Evolutionary conservation across 2,113 vertebrate species (phyloP), one percentile per base, ranked within the genome.

Genomic region (Onychostoma macrolepis): DNA sequence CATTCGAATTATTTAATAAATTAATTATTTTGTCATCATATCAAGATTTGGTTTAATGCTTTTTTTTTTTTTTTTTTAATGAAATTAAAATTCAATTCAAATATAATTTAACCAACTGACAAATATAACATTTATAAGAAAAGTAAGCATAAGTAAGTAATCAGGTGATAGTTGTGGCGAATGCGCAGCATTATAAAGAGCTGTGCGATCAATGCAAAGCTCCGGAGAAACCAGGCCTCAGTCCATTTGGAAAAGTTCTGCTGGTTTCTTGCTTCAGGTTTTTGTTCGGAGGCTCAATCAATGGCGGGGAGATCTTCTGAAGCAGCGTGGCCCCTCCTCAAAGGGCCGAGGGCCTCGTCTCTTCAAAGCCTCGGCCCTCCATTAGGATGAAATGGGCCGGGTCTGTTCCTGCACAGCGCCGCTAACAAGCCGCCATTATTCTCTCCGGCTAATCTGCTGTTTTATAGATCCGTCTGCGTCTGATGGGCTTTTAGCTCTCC

Each of bases 311-410:
- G 85, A 81, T 58, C 87, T 85, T 90, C 87, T 86, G 85, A 88
- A 89, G 87, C 85, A 71, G 63, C 85, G 83, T 26, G 76, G 87
- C 85, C 84, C 84, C 81, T 63, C 87, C 86, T 89, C 82, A 88
- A 77, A 84, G 74, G 48, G 72, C 72, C 48, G 84, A 53, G 58
- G 88, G 82, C 88, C 85, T 86, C 48, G 72, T 85, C 86, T 91
- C 86, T 89, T 91, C 89, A 91, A 92, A 90, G 90, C 87, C 43
- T 33, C 56, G n/a, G 84, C 85, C 80, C 74, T 90, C 86, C 88
- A 88, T 88, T 89, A 88, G 85, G 89, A 82, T 86, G 88, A 90
- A 88, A 87, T 78, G 88, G 21, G 87, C 85, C 43, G 45, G 43
- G 61, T 61, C 38, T 74, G 33, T 41, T 56, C 43, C 41, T 19